A percentile compares a stretch with the other conserved stretches of the same genome.
Conservation (phyloP, 2,888 invertebrate species). For the Ennomos fuscantarius region DNA sequence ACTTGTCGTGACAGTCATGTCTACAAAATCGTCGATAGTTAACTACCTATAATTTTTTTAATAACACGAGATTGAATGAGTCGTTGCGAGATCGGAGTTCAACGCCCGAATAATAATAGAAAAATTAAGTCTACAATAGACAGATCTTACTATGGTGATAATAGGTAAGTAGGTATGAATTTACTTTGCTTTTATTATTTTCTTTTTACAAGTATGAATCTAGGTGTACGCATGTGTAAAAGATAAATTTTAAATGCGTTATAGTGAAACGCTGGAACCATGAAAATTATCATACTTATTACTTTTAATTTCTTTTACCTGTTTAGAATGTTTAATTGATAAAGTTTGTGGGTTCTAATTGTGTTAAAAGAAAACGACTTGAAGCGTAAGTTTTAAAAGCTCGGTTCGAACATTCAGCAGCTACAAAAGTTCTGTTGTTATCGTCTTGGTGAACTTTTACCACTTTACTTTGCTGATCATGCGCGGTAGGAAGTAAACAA, state of each 20-base stretch:
- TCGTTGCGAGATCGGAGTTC: conserved; percentile 15
- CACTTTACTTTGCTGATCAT: conserved; percentile 56
- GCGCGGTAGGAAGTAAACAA: conserved; percentile 80
- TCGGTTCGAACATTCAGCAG: background rate
- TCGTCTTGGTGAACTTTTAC: conserved; percentile 33
- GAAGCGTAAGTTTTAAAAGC: no score
- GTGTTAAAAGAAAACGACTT: no score
- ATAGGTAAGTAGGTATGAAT: background rate
- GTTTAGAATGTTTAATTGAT: no score
- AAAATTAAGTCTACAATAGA: conserved; percentile 21
- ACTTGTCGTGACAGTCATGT: no score
- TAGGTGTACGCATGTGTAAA: no score
- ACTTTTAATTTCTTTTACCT: no score
- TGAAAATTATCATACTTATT: no score
- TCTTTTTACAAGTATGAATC: no score
- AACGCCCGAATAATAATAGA: conserved; percentile 11
- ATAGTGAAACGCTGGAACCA: no score
- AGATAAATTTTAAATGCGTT: no score
- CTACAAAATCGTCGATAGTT: background rate
- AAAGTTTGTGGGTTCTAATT: no score
- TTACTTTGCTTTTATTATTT: no score
- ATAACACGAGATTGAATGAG: conserved; percentile 14
- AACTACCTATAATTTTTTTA: conserved; percentile 4
- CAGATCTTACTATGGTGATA: conserved; percentile 3
- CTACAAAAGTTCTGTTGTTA: background rate